Percentiles rank a stretch among this genome's conserved stretches.
phyloP scores from a whole-genome alignment of 1,140 invertebrate genomes.

The Saxidomus purpurata region DNA sequence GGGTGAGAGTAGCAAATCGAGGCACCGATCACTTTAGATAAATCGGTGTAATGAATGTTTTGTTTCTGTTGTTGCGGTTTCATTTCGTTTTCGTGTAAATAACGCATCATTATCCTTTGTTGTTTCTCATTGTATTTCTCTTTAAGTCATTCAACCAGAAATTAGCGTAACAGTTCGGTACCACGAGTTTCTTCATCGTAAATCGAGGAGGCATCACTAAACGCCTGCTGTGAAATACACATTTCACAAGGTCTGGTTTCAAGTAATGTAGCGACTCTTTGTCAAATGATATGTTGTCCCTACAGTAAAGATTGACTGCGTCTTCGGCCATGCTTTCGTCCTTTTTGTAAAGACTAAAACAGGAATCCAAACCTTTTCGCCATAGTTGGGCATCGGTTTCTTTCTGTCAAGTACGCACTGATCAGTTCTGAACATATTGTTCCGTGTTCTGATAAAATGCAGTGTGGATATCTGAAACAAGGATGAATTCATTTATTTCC shows the following conservation, averaged over 20 bases:
- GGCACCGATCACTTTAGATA: no score
- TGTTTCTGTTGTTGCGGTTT: background rate
- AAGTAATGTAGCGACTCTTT: background rate
- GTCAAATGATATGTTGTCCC: background rate
- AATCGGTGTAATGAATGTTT: background rate
- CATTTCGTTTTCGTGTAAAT: background rate
- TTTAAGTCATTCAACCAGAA: background rate
- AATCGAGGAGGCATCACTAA: background rate
- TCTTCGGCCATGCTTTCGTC: background rate
- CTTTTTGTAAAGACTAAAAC: background rate
- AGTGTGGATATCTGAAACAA: constrained; percentile 2
- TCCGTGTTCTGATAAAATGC: background rate
- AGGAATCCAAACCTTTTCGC: background rate
- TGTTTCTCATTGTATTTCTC: background rate
- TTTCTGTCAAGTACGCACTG: background rate
- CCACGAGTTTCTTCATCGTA: background rate
- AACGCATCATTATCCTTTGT: background rate
- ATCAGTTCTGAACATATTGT: background rate
- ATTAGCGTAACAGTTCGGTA: no score
- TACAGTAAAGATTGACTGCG: background rate
- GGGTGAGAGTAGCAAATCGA: no score
- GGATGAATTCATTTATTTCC: no score
- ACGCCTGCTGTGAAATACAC: background rate
- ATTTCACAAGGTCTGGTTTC: background rate
- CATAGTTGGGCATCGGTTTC: no score